Percentiles rank a stretch among this genome's conserved stretches.
Evolutionary conservation across 1,140 invertebrate species (phyloP).

Genomic region (Aphelenchoides besseyi): DNA sequence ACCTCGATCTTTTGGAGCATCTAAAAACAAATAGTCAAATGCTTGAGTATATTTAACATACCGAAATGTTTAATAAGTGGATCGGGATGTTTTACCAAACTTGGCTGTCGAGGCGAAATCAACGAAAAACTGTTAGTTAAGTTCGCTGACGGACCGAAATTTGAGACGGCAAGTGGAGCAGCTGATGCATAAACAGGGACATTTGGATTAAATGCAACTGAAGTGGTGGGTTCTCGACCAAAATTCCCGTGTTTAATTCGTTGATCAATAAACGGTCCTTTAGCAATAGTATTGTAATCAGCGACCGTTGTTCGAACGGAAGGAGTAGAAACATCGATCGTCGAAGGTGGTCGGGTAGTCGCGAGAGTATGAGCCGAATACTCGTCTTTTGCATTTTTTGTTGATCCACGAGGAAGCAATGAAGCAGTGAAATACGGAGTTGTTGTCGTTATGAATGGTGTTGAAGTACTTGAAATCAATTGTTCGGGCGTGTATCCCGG

Average conservation of each 20-base stretch:
- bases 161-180: neutral
- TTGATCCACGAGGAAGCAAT: neutral
- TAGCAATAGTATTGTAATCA: conserved; percentile 17
- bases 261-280: conserved; percentile 36
- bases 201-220: neutral
- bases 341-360: neutral
- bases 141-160: neutral
- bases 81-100: neutral
- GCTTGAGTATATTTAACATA: neutral
- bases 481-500: neutral
- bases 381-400: neutral
- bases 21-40: neutral
- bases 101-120: neutral
- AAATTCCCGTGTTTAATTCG: conserved; percentile 35
- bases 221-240: conserved; percentile 31
- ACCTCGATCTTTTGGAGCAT: neutral
- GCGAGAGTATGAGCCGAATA: neutral
- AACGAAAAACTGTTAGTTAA: neutral
- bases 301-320: neutral
- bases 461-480: neutral
- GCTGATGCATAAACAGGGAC: no score
- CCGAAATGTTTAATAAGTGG: neutral
- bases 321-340: neutral
- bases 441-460: neutral
- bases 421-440: conserved; percentile 2